Base-by-base conservation (phyloP, 2,888 invertebrate genomes). In the Drosophila suboccidentalis region DNA sequence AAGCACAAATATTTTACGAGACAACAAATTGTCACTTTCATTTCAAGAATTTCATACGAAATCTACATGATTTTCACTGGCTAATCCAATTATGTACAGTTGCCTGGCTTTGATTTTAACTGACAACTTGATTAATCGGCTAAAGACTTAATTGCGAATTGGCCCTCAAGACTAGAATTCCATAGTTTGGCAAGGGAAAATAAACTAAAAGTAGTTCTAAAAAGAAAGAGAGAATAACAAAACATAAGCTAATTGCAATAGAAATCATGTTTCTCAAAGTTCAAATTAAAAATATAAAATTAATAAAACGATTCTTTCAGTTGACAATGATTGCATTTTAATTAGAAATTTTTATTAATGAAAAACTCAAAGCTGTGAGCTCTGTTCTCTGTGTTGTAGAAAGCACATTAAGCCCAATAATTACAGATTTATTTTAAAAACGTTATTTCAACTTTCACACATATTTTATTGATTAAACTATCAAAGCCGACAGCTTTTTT, bases 51-150 rank as follows among this genome's bases (percentile, higher is more conserved):
- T 80, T 70, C 71, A 61, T 54, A 57, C 41, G 15, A 34, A 60
- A 43, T 50, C 51, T 43, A 32, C 34, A 19, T 13, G 61, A 75
- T 86, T 80, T 85, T 89, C 81, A 78, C 87, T 67, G 50, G 65
- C 67, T 69, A 71, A 81, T 62, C 55, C 89, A 76, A 87, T 85
- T 76, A 83, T 67, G 46, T 74, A 86, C 87, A 87, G 87, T 87
- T 84, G 66, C 50, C 53, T 66, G 66, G 59, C 75, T 75, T 62
- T 67, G 44, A 75, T 75, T 70, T 62, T 54, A 46, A 46, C 44
- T 38, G 39, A 13, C 62, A 47, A 47, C 46, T 62, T 55, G 47
- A 62, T 62, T 62, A 47, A 62, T 46, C 29, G 36, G 2, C 13
- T 22, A 4, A 2, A 15, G 6, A 0, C 34, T 36, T 8, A 29